These are phyloP conservation scores for Stichopus horrens DNA, from an alignment of 53 echinoderm and acorn worm species.

Conservation along the genomic window DNA sequence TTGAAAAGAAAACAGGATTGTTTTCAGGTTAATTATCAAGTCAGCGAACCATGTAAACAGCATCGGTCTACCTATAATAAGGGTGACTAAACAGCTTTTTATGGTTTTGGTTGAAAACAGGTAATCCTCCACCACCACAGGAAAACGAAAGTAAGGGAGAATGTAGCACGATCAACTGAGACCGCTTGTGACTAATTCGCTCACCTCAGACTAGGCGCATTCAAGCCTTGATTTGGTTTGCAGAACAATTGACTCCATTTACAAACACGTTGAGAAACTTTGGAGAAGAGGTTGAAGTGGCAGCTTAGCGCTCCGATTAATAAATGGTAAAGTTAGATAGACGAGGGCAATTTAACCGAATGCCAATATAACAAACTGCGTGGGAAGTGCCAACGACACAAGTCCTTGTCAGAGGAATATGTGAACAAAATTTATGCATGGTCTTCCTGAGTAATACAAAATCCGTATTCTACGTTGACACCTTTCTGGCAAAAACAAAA, in stretches of 20 bases:
- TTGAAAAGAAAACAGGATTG: neutral
- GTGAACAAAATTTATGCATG: slow-evolving; percentile 5
- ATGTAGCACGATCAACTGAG: neutral
- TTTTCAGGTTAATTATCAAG: neutral
- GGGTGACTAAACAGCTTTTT: neutral
- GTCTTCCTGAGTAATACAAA: neutral
- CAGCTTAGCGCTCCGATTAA: slow-evolving; percentile 37
- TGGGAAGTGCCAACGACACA: slow-evolving; percentile 29
- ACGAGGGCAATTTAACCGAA: slow-evolving; percentile 17
- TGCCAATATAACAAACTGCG: slow-evolving; percentile 38
- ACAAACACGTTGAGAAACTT: slow-evolving; percentile 32
- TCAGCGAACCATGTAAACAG: neutral
- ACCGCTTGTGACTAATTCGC: neutral
- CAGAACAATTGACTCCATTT: slow-evolving; percentile 35
- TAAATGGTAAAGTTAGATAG: slow-evolving; percentile 40
- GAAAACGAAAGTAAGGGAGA: neutral
- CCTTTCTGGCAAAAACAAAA: neutral
- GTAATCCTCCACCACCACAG: slow-evolving; percentile 2
- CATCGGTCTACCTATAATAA: neutral
- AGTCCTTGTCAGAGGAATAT: slow-evolving; percentile 6
- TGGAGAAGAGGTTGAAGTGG: slow-evolving; percentile 29
- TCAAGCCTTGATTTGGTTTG: slow-evolving; percentile 33
- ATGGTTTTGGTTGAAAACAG: neutral
- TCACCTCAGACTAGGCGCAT: slow-evolving; percentile 5
- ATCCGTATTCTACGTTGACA: neutral